Conservation (phyloP, 2,888 invertebrate species). For the Spilarctia lutea region DNA sequence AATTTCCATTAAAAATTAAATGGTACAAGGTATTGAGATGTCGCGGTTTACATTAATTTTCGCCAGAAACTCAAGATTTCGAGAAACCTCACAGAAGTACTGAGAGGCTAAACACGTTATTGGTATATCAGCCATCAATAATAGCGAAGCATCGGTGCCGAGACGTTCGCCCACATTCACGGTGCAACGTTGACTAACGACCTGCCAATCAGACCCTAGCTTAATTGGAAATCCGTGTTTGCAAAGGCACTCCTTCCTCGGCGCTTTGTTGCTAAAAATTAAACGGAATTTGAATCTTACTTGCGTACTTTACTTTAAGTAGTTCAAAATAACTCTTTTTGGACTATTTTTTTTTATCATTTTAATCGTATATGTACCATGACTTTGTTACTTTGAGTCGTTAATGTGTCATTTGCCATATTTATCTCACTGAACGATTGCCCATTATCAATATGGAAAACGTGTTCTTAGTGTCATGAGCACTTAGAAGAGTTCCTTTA, state of each 20-base stretch:
- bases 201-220: slow-evolving; percentile 85
- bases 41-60: slow-evolving; percentile 1
- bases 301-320: slow-evolving; percentile 29
- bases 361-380: no score
- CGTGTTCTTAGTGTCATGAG: no score
- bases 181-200: slow-evolving; percentile 83
- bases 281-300: slow-evolving; percentile 62
- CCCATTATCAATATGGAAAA: no score
- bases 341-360: no score
- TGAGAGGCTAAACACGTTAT: slow-evolving; percentile 24
- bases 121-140: slow-evolving; percentile 61
- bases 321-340: slow-evolving; percentile 15
- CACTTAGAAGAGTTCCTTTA: no score
- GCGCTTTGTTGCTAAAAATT: slow-evolving; percentile 83
- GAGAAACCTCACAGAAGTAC: slow-evolving; percentile 11
- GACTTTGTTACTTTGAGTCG: no score
- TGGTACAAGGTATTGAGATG: background rate
- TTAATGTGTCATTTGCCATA: no score
- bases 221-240: slow-evolving; percentile 87
- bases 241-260: slow-evolving; percentile 77
- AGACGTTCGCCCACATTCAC: slow-evolving; percentile 75
- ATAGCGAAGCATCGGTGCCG: slow-evolving; percentile 54
- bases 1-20: background rate
- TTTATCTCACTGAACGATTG: no score
- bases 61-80: slow-evolving; percentile 3